Conservation (phyloP, 2,113 vertebrate species). For the Catharus minimus region DNA sequence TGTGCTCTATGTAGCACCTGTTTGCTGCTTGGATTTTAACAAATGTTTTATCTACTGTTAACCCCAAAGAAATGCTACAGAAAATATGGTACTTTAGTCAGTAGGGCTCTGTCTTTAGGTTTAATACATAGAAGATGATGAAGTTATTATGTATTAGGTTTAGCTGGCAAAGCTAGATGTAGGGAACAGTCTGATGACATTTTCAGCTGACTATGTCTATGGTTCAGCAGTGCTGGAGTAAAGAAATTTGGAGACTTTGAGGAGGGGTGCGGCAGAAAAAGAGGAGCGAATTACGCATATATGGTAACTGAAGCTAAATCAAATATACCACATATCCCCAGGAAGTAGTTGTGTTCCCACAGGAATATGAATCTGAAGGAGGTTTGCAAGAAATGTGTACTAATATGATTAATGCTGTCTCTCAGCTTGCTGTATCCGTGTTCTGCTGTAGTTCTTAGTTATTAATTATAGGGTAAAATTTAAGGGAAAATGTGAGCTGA, state of each 20-base stretch:
- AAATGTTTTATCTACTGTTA: background rate
- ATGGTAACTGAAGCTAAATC: background rate
- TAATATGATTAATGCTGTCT: background rate
- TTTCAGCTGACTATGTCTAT: background rate
- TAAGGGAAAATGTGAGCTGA: background rate
- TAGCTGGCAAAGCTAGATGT: background rate
- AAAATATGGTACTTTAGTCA: background rate
- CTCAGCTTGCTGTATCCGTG: accelerated
- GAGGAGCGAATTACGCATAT: background rate
- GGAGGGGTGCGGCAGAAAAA: background rate
- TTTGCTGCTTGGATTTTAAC: background rate
- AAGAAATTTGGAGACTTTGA: background rate
- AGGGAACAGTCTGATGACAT: background rate
- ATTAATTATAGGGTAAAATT: background rate
- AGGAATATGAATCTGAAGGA: background rate
- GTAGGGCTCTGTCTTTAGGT: background rate
- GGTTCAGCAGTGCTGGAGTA: background rate
- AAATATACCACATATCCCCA: background rate
- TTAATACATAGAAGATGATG: background rate
- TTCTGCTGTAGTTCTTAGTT: background rate
- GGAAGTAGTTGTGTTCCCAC: background rate
- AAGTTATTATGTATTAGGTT: background rate
- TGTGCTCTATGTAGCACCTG: background rate
- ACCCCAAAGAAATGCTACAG: background rate
- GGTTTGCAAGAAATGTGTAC: accelerated